Evolutionary conservation across 2,113 vertebrate genomes (phyloP).

Genomic region (Donacobius atricapilla): DNA sequence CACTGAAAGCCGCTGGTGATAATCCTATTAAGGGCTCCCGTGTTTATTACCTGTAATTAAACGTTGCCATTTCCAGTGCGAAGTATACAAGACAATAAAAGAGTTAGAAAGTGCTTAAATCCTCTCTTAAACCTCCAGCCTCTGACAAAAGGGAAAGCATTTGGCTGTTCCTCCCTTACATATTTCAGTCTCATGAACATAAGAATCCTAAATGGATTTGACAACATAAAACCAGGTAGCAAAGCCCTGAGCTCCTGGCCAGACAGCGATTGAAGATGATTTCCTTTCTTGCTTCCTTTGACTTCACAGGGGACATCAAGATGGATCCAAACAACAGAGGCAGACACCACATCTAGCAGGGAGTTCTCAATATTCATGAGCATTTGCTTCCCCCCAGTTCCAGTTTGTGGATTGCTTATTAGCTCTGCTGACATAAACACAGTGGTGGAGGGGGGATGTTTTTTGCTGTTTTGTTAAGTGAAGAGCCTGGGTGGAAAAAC

Average conservation of each 20-base stretch:
- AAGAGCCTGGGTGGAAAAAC: constrained; percentile 53
- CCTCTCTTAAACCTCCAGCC: background rate
- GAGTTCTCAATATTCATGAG: constrained; percentile 38
- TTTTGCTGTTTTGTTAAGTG: constrained; percentile 22
- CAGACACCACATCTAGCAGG: background rate
- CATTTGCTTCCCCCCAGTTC: background rate
- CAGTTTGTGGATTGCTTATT: constrained; percentile 5
- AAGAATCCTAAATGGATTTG: constrained; percentile 38
- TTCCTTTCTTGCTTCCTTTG: background rate
- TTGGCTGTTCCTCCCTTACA: background rate
- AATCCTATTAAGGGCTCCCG: background rate
- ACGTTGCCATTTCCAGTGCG: background rate
- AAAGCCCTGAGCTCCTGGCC: background rate
- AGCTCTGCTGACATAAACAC: constrained; percentile 39
- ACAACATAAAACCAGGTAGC: background rate
- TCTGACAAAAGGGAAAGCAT: background rate
- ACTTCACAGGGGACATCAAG: constrained; percentile 2
- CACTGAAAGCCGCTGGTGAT: background rate
- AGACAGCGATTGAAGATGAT: background rate
- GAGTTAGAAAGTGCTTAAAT: constrained; percentile 13
- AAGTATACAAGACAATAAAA: background rate
- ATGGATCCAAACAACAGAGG: background rate
- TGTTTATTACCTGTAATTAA: constrained; percentile 45
- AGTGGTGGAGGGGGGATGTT: background rate
- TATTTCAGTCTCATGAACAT: background rate